Evolutionary conservation across 1,140 invertebrate species (phyloP).

Genomic region (Drosophila melanica): DNA sequence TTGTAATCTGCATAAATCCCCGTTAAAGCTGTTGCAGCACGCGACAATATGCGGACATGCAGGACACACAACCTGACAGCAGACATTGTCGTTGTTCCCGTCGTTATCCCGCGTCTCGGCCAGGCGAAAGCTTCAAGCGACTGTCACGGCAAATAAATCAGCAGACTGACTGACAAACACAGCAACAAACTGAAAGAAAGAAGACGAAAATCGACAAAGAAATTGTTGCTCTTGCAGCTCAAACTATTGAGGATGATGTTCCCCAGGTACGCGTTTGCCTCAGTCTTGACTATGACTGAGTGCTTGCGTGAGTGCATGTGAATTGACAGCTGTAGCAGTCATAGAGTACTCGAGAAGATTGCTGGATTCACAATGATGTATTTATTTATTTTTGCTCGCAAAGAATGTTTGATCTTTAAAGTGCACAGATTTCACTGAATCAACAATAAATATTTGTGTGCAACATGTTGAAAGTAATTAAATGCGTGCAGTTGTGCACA

Average conservation of each 20-base stretch:
- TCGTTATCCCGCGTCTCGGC: not conserved
- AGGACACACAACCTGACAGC: slow-evolving; percentile 19
- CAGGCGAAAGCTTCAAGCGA: slow-evolving; percentile 11
- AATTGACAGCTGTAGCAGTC: slow-evolving; percentile 29
- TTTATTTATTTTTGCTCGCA: not conserved
- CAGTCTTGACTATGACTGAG: slow-evolving; percentile 11
- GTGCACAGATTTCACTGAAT: slow-evolving; percentile 7
- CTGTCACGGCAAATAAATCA: slow-evolving; percentile 13
- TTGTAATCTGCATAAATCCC: slow-evolving; percentile 40
- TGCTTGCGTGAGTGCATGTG: slow-evolving; percentile 18
- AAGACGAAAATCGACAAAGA: not conserved
- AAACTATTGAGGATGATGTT: slow-evolving; percentile 7
- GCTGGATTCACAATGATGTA: slow-evolving; percentile 11
- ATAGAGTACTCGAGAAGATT: slow-evolving; percentile 7
- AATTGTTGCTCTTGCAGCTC: slow-evolving; percentile 19
- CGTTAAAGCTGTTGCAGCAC: slow-evolving; percentile 37
- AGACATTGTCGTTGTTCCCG: slow-evolving; percentile 20
- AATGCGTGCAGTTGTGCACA: not conserved
- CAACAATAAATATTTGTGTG: slow-evolving; percentile 14
- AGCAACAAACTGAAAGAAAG: not conserved
- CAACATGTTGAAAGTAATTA: not conserved
- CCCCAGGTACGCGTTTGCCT: not conserved
- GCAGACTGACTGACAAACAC: slow-evolving; percentile 3
- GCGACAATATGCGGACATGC: slow-evolving; percentile 34
- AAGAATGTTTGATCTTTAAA: slow-evolving; percentile 4